Evolutionary conservation across 2,888 invertebrate species (phyloP).

Genomic region (Saturnia pavonia): DNA sequence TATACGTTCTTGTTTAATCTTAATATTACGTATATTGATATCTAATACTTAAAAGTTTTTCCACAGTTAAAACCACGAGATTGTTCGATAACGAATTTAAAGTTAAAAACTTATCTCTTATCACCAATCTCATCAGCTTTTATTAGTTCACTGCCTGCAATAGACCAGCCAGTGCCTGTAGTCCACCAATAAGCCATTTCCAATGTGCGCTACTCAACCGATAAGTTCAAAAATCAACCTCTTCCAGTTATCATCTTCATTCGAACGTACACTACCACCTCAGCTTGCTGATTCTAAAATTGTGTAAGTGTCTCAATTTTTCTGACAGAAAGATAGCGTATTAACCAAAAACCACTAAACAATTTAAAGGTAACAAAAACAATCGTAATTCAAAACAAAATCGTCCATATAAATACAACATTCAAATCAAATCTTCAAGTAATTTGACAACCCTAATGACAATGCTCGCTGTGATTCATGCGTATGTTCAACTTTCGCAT

Average conservation of each 20-base stretch:
- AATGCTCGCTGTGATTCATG: conserved; percentile 59
- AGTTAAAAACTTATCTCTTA: neutral
- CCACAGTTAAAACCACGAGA: neutral
- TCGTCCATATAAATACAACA: no score
- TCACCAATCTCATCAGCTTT: neutral
- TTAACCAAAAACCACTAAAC: no score
- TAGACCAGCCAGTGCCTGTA: no score
- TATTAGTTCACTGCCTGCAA: no score
- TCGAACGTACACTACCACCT: neutral
- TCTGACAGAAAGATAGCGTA: no score
- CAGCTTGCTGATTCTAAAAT: neutral
- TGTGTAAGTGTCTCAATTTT: neutral
- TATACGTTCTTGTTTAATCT: neutral
- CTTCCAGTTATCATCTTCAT: no score
- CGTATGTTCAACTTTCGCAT: conserved; percentile 46
- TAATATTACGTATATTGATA: neutral
- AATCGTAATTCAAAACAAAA: no score
- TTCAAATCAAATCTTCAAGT: neutral
- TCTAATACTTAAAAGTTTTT: neutral
- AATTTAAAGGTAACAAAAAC: no score
- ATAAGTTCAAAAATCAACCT: no score
- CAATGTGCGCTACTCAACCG: no score
- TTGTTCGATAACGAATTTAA: neutral
- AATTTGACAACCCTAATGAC: conserved; percentile 31
- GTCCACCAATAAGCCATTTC: no score